Percentiles rank a stretch among this genome's conserved stretches.
phyloP scores from a whole-genome alignment of 2,888 invertebrate genomes.

The Synergus japonicus region DNA sequence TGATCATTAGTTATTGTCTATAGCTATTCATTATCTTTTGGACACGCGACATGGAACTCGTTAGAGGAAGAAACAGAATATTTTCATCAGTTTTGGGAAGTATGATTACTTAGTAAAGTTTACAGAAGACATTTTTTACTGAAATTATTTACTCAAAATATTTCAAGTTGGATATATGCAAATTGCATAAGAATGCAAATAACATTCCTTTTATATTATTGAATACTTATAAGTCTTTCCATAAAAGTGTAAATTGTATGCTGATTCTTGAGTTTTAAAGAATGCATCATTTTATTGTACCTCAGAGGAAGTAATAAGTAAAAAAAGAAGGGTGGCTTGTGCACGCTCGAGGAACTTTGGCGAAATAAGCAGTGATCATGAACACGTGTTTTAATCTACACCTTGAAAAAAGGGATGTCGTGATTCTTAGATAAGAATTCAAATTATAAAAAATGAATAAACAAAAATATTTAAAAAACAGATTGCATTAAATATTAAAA shows the following conservation, averaged over 20 bases:
- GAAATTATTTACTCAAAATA: too few relatives aligned
- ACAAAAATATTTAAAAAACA: neutral
- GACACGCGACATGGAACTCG: constrained; percentile 21
- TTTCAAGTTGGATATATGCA: too few relatives aligned
- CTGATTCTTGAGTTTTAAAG: neutral
- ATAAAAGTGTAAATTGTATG: too few relatives aligned
- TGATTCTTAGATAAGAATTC: neutral
- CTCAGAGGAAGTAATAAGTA: neutral
- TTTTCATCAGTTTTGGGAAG: neutral
- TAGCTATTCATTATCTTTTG: neutral
- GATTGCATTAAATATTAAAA: neutral
- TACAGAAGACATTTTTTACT: too few relatives aligned
- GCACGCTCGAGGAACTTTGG: neutral
- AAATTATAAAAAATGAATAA: neutral
- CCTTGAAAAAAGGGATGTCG: neutral
- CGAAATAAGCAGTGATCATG: neutral
- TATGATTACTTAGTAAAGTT: too few relatives aligned
- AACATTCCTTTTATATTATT: too few relatives aligned
- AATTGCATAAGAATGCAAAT: too few relatives aligned
- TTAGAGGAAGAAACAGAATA: neutral
- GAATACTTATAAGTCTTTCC: too few relatives aligned
- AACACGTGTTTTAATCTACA: neutral
- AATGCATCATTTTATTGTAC: neutral
- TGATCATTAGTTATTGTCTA: constrained; percentile 22
- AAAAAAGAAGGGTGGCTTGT: neutral